These are phyloP conservation scores for Pogoniulus pusillus DNA, from an alignment of 2,797 vertebrate species.

Conservation along the genomic window DNA sequence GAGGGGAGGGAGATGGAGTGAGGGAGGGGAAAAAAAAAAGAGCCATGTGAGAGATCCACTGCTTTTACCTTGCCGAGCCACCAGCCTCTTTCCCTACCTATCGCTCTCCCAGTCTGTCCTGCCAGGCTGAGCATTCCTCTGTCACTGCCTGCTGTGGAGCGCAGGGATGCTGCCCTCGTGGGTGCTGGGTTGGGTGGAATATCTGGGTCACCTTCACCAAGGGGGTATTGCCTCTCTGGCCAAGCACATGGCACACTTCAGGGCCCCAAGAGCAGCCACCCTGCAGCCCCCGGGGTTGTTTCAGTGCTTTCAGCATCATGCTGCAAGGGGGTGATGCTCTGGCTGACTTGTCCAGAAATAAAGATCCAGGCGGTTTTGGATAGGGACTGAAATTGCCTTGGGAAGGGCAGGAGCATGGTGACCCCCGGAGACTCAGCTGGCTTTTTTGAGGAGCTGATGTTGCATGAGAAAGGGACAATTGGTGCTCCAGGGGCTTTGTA, in stretches of 20 bases:
- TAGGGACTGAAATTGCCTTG: background rate
- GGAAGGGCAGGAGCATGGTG: conserved; percentile 19
- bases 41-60: background rate
- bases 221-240: fast-evolving
- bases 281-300: background rate
- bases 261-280: background rate
- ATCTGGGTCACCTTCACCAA: background rate
- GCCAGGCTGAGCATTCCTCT: fast-evolving
- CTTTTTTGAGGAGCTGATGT: conserved; percentile 41
- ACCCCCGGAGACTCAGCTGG: conserved; percentile 23
- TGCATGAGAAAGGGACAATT: conserved; percentile 48
- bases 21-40: background rate
- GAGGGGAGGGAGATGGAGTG: background rate
- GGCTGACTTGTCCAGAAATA: background rate
- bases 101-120: fast-evolving
- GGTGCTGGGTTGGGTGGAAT: background rate
- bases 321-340: background rate
- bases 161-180: fast-evolving
- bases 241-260: background rate
- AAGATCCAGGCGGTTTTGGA: background rate
- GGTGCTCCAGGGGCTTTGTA: conserved; percentile 51
- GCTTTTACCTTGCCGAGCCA: background rate
- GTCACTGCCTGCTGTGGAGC: fast-evolving
- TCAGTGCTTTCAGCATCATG: background rate
- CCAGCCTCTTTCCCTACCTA: background rate